Evolutionary conservation across 1,140 invertebrate species (phyloP).

Genomic region (Pseudomyrmex pallidus): DNA sequence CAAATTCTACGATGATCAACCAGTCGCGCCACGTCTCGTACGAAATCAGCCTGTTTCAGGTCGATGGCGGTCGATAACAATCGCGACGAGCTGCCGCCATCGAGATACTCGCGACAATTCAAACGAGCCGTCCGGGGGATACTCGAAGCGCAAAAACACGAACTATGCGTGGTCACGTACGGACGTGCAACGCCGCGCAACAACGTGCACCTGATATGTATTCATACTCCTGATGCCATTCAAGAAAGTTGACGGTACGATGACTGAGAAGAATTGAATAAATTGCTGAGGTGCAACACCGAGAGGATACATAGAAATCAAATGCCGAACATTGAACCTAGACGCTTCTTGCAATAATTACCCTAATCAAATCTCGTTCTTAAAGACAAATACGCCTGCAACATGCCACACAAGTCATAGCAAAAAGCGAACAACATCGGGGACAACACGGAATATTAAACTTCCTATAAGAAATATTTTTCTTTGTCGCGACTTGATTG

Average conservation of each 20-base stretch:
- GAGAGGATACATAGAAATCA: too few relatives aligned
- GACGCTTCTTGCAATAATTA: not conserved
- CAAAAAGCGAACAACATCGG: too few relatives aligned
- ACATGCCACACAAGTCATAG: too few relatives aligned
- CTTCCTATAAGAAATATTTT: not conserved
- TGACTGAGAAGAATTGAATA: not conserved
- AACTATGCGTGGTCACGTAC: slow-evolving; percentile 82
- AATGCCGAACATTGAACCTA: too few relatives aligned
- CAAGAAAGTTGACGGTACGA: slow-evolving; percentile 52
- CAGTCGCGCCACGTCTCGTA: slow-evolving; percentile 82
- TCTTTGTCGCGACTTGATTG: not conserved
- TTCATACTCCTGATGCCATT: slow-evolving; percentile 75
- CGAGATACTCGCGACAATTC: slow-evolving; percentile 76
- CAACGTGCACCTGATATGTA: slow-evolving; percentile 78
- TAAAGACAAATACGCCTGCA: too few relatives aligned
- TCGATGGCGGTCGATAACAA: slow-evolving; percentile 77
- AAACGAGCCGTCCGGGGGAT: slow-evolving; percentile 84
- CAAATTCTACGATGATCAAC: slow-evolving; percentile 85
- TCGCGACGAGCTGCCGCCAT: slow-evolving; percentile 68
- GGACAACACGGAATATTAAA: too few relatives aligned
- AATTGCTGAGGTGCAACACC: not conserved
- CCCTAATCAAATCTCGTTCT: too few relatives aligned
- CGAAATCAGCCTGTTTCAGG: slow-evolving; percentile 78
- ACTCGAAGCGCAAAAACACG: slow-evolving; percentile 81
- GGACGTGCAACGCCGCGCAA: slow-evolving; percentile 74